Evolutionary conservation across 2,888 invertebrate species (phyloP).

Genomic region (Ypsolopha scabrella): DNA sequence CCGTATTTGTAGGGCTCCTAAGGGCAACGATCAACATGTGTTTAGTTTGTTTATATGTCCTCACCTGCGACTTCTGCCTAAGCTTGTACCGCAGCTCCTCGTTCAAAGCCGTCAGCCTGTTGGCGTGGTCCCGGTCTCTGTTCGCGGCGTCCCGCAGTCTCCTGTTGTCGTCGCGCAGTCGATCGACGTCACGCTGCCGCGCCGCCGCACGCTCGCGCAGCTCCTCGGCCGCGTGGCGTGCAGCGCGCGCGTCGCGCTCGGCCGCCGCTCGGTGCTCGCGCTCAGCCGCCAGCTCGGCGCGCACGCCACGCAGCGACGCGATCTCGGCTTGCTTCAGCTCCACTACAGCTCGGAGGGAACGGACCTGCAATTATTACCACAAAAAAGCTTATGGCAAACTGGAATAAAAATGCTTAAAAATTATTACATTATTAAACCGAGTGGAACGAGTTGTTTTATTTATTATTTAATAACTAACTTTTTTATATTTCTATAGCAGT

Average conservation of each 20-base stretch:
- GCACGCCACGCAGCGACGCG: slow-evolving; percentile 78
- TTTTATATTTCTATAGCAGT: too few relatives aligned
- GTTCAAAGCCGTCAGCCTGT: slow-evolving; percentile 83
- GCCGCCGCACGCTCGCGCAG: slow-evolving; percentile 82
- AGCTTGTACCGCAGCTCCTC: slow-evolving; percentile 92
- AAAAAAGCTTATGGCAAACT: not conserved
- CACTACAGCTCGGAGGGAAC: slow-evolving; percentile 86
- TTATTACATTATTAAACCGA: not conserved
- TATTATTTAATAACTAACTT: too few relatives aligned
- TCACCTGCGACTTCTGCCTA: slow-evolving; percentile 83
- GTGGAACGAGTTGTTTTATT: too few relatives aligned
- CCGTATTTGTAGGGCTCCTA: too few relatives aligned
- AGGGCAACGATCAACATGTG: too few relatives aligned
- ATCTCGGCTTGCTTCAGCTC: slow-evolving; percentile 91
- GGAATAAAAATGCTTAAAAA: not conserved
- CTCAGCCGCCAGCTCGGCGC: slow-evolving; percentile 77
- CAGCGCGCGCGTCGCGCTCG: slow-evolving; percentile 79
- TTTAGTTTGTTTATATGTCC: too few relatives aligned
- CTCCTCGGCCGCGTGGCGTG: slow-evolving; percentile 90
- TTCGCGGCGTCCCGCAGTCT: slow-evolving; percentile 79
- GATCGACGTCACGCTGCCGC: slow-evolving; percentile 78
- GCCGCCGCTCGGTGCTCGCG: slow-evolving; percentile 80
- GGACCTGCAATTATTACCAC: slow-evolving; percentile 31
- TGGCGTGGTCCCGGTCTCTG: slow-evolving; percentile 82
- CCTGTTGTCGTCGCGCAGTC: slow-evolving; percentile 73